These are phyloP conservation scores for Tetranychus truncatus DNA, from an alignment of 2,888 invertebrate genomes.

Conservation along the genomic window DNA sequence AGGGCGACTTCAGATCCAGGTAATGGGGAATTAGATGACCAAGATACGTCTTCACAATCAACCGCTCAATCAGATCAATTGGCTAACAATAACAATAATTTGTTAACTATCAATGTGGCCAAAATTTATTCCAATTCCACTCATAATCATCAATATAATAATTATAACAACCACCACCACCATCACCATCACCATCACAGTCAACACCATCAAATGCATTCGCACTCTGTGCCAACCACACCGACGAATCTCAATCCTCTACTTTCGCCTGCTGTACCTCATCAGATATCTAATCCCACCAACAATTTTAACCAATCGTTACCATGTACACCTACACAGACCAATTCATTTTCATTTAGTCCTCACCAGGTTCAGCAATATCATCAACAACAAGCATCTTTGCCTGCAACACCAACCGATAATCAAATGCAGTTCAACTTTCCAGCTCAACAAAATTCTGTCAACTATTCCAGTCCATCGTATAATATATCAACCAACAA, in stretches of 20 bases:
- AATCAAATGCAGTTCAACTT: slow-evolving; percentile 9
- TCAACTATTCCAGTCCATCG: background rate
- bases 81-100: background rate
- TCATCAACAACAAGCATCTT: slow-evolving; percentile 17
- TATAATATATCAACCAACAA: background rate
- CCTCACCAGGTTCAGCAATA: slow-evolving; percentile 18
- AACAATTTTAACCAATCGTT: slow-evolving; percentile 18
- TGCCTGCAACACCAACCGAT: slow-evolving; percentile 11
- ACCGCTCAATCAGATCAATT: background rate
- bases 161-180: background rate
- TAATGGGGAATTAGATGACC: slow-evolving; percentile 3
- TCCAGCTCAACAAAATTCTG: slow-evolving; percentile 7
- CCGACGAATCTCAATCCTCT: slow-evolving; percentile 11
- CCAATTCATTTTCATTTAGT: slow-evolving; percentile 10
- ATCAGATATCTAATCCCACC: slow-evolving; percentile 12
- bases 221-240: slow-evolving; percentile 22
- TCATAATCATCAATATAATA: background rate
- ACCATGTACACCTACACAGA: slow-evolving; percentile 18
- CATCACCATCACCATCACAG: background rate
- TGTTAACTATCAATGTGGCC: background rate
- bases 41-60: background rate
- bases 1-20: slow-evolving; percentile 11
- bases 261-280: background rate
- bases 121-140: background rate
- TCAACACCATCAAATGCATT: slow-evolving; percentile 14